Conservation (phyloP, 2,888 invertebrate genomes). For the Drosophila tanythrix region DNA sequence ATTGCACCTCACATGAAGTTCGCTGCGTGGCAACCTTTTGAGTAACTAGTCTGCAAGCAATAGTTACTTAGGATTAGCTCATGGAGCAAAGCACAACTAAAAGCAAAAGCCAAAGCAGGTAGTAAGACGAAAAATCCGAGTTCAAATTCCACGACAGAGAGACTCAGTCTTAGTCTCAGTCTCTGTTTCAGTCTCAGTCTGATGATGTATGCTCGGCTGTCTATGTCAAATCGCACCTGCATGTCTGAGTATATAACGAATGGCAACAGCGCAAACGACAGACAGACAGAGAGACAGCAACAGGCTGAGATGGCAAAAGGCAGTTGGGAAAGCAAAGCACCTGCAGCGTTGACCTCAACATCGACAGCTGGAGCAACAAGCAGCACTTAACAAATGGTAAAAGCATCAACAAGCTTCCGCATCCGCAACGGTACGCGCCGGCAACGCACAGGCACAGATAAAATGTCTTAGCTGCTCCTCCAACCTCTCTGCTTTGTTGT, state of each 20-base stretch:
- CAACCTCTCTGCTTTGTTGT: conserved; percentile 42
- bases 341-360: conserved; percentile 80
- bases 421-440: conserved; percentile 76
- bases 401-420: conserved; percentile 81
- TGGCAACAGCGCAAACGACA: conserved; percentile 53
- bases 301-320: conserved; percentile 32
- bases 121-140: conserved; percentile 72
- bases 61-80: conserved; percentile 75
- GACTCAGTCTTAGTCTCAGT: conserved; percentile 24
- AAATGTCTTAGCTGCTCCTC: conserved; percentile 70
- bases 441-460: conserved; percentile 72
- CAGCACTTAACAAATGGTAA: conserved; percentile 81
- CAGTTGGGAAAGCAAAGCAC: conserved; percentile 56
- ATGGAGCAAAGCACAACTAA: conserved; percentile 62
- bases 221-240: conserved; percentile 31
- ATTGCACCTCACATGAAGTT: conserved; percentile 42
- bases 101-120: conserved; percentile 76
- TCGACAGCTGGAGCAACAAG: conserved; percentile 80
- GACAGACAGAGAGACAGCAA: conserved; percentile 1
- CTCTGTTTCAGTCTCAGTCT: not conserved
- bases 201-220: conserved; percentile 51
- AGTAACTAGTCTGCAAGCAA: conserved; percentile 58
- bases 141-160: conserved; percentile 54
- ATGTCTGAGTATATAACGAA: conserved; percentile 65
- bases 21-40: conserved; percentile 38